These are phyloP conservation scores for Drosophila longiperda DNA, from an alignment of 2,888 invertebrate species.

Conservation along the genomic window DNA sequence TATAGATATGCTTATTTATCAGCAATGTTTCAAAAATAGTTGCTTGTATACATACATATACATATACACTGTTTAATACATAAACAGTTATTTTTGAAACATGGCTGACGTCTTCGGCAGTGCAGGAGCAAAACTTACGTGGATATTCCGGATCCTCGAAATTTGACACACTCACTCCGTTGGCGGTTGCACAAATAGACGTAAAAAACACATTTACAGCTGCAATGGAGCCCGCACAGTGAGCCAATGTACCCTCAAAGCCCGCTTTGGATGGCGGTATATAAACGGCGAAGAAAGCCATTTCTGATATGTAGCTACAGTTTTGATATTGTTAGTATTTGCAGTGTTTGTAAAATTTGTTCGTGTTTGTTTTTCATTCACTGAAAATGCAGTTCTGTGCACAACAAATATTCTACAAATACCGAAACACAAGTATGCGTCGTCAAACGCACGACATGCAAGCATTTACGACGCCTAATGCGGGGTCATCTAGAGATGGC, in stretches of 20 bases:
- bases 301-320: constrained; percentile 14
- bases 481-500: constrained; percentile 24
- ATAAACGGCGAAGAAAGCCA: constrained; percentile 64
- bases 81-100: constrained; percentile 1
- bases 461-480: constrained; percentile 29
- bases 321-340: not conserved
- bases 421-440: constrained; percentile 16
- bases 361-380: constrained; percentile 15
- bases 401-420: constrained; percentile 4
- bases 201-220: constrained; percentile 48
- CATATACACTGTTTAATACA: no score
- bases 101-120: constrained; percentile 15
- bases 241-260: constrained; percentile 57
- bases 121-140: constrained; percentile 54
- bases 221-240: constrained; percentile 67
- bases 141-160: constrained; percentile 72
- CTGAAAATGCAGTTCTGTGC: constrained; percentile 3
- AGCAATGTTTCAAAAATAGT: no score
- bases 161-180: constrained; percentile 6
- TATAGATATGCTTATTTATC: no score
- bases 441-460: constrained; percentile 26
- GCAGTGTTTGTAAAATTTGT: not conserved
- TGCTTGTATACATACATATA: not conserved
- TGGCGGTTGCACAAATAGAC: constrained; percentile 4
- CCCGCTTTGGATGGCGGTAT: constrained; percentile 66